Evolutionary conservation across 2,797 vertebrate species (phyloP).

Genomic region (Periophthalmus magnuspinnatus): DNA sequence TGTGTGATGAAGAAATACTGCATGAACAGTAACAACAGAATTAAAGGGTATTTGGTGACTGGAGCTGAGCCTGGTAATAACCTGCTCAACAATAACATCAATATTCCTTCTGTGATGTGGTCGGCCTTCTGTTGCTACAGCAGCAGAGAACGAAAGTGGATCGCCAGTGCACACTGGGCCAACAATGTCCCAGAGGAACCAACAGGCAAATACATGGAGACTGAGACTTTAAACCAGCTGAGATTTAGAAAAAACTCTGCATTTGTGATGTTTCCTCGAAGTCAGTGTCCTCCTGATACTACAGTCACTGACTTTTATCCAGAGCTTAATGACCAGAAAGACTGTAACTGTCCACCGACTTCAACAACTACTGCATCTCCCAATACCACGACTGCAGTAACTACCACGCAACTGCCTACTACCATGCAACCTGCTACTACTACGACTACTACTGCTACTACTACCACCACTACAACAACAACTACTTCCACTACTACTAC

Average conservation of each 20-base stretch:
- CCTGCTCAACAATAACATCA: not conserved
- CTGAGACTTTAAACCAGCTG: constrained; percentile 4
- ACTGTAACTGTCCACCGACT: not conserved
- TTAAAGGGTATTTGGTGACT: constrained; percentile 23
- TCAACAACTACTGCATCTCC: constrained; percentile 2
- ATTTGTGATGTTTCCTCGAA: constrained; percentile 8
- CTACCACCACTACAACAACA: no score
- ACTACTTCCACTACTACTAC: no score
- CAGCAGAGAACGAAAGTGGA: rapidly evolving
- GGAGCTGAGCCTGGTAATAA: constrained; percentile 23
- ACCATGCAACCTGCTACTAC: no score
- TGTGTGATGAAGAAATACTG: constrained; percentile 8
- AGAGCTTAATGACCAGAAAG: not conserved
- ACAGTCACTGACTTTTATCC: constrained; percentile 19
- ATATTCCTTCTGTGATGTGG: constrained; percentile 47
- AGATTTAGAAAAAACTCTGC: rapidly evolving
- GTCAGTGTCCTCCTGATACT: not conserved
- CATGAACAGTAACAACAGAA: rapidly evolving
- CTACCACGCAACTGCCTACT: not conserved
- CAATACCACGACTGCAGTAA: not conserved
- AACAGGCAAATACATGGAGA: not conserved
- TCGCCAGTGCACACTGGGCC: constrained; percentile 29
- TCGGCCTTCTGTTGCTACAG: constrained; percentile 46
- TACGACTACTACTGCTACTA: no score
- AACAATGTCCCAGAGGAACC: rapidly evolving